Evolutionary conservation across 2,797 vertebrate genomes (phyloP).

Genomic region (Pelobates cultripes): DNA sequence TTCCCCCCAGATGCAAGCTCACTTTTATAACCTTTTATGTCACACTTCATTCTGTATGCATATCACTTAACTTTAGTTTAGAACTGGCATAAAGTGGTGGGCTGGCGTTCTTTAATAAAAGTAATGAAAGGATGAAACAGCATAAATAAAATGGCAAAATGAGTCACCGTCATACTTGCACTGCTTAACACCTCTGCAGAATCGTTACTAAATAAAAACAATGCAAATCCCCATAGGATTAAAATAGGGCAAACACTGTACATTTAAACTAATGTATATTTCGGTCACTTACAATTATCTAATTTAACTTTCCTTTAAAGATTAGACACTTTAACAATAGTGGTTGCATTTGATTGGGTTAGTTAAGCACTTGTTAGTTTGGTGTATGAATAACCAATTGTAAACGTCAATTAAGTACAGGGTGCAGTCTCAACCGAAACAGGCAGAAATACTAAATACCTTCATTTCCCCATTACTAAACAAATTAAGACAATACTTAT

Average conservation of each 20-base stretch:
- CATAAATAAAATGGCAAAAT: conserved; percentile 63
- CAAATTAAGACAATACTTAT: conserved; percentile 86
- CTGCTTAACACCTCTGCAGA: conserved; percentile 57
- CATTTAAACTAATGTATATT: conserved; percentile 64
- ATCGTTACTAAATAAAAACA: conserved; percentile 54
- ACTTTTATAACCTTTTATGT: conserved; percentile 43
- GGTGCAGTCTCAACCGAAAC: conserved; percentile 71
- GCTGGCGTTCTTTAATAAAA: conserved; percentile 56
- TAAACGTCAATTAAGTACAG: conserved; percentile 66
- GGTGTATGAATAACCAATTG: conserved; percentile 65
- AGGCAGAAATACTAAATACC: conserved; percentile 53
- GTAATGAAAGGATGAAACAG: conserved; percentile 65
- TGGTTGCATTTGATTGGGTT: conserved; percentile 55
- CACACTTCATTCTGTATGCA: conserved; percentile 41
- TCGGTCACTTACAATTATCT: conserved; percentile 51
- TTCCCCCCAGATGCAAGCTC: conserved; percentile 50
- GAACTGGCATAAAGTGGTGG: conserved; percentile 63
- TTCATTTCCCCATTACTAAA: conserved; percentile 72
- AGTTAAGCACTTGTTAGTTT: conserved; percentile 56
- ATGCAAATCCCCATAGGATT: conserved; percentile 60
- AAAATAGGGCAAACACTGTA: conserved; percentile 62
- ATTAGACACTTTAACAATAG: conserved; percentile 56
- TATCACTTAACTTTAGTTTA: conserved; percentile 30
- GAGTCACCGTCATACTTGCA: conserved; percentile 61
- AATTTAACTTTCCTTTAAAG: conserved; percentile 53